A percentile compares a stretch with the other conserved stretches of the same genome.
phyloP scores from a whole-genome alignment of 2,888 invertebrate species.

The Eupithecia dodoneata region DNA sequence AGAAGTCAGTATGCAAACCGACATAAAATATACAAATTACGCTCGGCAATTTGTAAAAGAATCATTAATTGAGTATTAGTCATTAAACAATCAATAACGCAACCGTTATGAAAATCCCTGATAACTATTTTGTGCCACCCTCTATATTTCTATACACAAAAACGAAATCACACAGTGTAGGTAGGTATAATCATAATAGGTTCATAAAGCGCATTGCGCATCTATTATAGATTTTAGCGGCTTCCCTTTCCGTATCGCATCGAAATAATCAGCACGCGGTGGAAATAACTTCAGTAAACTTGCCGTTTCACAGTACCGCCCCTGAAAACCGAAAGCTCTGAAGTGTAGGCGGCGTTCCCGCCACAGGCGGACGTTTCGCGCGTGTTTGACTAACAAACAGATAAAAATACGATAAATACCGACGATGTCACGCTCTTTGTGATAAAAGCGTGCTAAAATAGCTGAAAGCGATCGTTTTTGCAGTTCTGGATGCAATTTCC shows the following conservation, averaged over 20 bases:
- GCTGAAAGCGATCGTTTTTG: neutral
- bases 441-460: neutral
- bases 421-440: conserved; percentile 14
- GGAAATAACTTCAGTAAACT: conserved; percentile 16
- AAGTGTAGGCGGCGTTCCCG: conserved; percentile 52
- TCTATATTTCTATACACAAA: neutral
- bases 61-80: neutral
- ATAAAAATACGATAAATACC: conserved; percentile 35
- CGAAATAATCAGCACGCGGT: conserved; percentile 16
- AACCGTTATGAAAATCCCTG: neutral
- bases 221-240: conserved; percentile 3
- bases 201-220: conserved; percentile 9
- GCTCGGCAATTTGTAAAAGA: too few relatives aligned
- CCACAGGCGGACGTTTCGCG: conserved; percentile 54
- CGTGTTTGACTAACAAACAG: conserved; percentile 27
- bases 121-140: neutral
- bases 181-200: neutral
- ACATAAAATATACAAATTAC: neutral
- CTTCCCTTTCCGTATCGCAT: neutral
- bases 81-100: neutral
- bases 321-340: conserved; percentile 56
- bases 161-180: neutral
- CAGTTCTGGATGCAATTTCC: conserved; percentile 10
- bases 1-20: neutral
- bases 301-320: conserved; percentile 35